Percentiles rank a stretch among this genome's conserved stretches.
phyloP scores from a whole-genome alignment of 1,140 invertebrate genomes.

The Vanessa tameamea region DNA sequence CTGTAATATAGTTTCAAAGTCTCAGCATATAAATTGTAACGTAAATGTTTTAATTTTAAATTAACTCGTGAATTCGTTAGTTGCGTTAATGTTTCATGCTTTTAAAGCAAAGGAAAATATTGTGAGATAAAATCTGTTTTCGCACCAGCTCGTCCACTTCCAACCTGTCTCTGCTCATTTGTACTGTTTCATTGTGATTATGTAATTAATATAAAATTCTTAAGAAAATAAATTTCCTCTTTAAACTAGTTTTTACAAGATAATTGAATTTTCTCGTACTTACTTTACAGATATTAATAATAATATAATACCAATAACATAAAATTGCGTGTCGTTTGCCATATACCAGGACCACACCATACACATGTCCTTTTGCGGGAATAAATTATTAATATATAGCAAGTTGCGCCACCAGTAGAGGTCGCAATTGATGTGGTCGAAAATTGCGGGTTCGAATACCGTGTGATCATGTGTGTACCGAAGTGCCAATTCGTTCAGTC shows the following conservation, averaged over 20 bases:
- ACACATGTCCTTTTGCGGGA: constrained; percentile 89
- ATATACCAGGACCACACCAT: constrained; percentile 96
- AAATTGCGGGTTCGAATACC: constrained; percentile 87
- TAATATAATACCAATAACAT: constrained; percentile 87
- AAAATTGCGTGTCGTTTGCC: constrained; percentile 95
- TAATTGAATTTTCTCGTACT: constrained; percentile 45
- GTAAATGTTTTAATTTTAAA: too few relatives aligned
- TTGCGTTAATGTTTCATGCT: too few relatives aligned
- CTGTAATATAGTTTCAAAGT: constrained; percentile 53
- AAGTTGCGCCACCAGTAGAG: constrained; percentile 92
- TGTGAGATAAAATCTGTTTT: too few relatives aligned
- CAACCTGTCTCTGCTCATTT: too few relatives aligned
- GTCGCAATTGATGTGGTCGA: constrained; percentile 88
- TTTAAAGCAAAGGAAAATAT: too few relatives aligned
- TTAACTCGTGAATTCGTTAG: too few relatives aligned
- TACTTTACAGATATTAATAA: constrained; percentile 89
- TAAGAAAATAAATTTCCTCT: too few relatives aligned
- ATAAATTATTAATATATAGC: constrained; percentile 90
- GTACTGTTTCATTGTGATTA: too few relatives aligned
- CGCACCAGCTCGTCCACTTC: too few relatives aligned
- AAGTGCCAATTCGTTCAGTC: constrained; percentile 86
- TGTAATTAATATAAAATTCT: too few relatives aligned
- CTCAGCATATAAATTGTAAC: not conserved
- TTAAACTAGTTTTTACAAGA: too few relatives aligned
- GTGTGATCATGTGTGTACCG: constrained; percentile 84